Evolutionary conservation across 2,888 invertebrate genomes (phyloP).

Genomic region (Trimorus sp.): DNA sequence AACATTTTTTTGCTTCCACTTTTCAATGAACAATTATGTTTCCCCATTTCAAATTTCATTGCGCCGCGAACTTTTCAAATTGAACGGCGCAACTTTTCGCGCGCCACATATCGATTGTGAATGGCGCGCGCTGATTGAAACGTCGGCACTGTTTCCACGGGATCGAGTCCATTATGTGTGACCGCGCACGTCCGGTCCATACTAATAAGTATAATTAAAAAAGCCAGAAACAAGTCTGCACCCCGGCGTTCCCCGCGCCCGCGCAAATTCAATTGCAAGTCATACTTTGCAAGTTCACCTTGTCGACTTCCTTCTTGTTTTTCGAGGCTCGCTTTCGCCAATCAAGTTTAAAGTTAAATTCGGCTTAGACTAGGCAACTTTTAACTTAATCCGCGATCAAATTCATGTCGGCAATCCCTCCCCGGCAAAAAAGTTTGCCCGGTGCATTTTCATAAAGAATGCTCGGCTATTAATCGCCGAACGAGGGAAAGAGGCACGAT

Average conservation of each 20-base stretch:
- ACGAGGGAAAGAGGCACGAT: slow-evolving; percentile 25
- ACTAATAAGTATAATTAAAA: slow-evolving; percentile 50
- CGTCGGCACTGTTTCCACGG: too few species aligned
- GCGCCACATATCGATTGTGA: too few species aligned
- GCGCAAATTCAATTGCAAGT: slow-evolving; percentile 58
- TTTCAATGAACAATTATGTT: not conserved
- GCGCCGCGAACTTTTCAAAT: too few species aligned
- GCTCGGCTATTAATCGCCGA: slow-evolving; percentile 52
- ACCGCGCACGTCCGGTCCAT: not conserved
- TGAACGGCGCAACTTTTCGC: too few species aligned
- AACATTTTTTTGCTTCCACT: not conserved
- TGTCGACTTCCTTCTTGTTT: slow-evolving; percentile 62
- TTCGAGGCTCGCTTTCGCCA: slow-evolving; percentile 63
- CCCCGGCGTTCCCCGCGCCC: not conserved
- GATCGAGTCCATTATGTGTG: too few species aligned
- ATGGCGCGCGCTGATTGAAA: too few species aligned
- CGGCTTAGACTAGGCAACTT: slow-evolving; percentile 62
- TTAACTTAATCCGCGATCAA: slow-evolving; percentile 66
- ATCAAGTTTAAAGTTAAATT: slow-evolving; percentile 65
- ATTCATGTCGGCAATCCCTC: slow-evolving; percentile 56
- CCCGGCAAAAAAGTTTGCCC: slow-evolving; percentile 45
- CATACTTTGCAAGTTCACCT: slow-evolving; percentile 61
- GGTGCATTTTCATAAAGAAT: slow-evolving; percentile 60
- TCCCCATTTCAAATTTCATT: not conserved
- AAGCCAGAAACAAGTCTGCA: slow-evolving; percentile 30